A percentile compares a stretch with the other conserved stretches of the same genome.
These are phyloP conservation scores for Bufo bufo DNA, from an alignment of 2,113 vertebrate species.

Conservation along the genomic window DNA sequence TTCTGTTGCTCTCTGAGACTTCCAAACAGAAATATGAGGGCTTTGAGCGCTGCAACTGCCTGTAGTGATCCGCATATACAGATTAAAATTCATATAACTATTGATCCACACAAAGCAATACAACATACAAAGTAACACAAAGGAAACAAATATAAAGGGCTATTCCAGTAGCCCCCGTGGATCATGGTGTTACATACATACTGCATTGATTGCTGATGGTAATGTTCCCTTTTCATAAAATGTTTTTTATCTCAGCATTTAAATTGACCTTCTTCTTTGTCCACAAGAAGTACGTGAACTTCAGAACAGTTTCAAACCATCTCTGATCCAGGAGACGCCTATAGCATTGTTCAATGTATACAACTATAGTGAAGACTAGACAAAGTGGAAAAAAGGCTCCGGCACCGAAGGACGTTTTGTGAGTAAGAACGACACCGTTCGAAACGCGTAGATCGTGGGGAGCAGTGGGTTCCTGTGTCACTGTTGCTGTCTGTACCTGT, in stretches of 20 bases:
- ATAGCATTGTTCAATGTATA: not conserved
- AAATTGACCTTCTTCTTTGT: not conserved
- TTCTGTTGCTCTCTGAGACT: conserved; percentile 19
- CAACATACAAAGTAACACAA: not conserved
- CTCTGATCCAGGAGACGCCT: not conserved
- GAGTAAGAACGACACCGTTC: no score
- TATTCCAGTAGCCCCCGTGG: not conserved
- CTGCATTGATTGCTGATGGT: not conserved
- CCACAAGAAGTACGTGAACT: not conserved
- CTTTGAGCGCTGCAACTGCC: conserved; percentile 19
- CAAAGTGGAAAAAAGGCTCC: no score
- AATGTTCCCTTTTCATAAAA: not conserved
- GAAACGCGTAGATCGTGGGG: no score
- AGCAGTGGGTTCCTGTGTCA: no score
- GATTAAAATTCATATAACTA: conserved; percentile 33
- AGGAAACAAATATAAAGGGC: not conserved
- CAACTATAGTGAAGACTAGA: not conserved
- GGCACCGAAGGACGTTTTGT: no score
- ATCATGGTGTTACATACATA: not conserved
- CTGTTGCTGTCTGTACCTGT: no score
- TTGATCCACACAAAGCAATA: conserved; percentile 4
- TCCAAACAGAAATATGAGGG: conserved; percentile 19
- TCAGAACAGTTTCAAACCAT: not conserved
- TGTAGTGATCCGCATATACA: conserved; percentile 22
- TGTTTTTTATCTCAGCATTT: not conserved